Percentiles rank a stretch among this genome's conserved stretches.
Conservation (phyloP, 1,140 invertebrate species). For the Temnothorax nylanderi region DNA sequence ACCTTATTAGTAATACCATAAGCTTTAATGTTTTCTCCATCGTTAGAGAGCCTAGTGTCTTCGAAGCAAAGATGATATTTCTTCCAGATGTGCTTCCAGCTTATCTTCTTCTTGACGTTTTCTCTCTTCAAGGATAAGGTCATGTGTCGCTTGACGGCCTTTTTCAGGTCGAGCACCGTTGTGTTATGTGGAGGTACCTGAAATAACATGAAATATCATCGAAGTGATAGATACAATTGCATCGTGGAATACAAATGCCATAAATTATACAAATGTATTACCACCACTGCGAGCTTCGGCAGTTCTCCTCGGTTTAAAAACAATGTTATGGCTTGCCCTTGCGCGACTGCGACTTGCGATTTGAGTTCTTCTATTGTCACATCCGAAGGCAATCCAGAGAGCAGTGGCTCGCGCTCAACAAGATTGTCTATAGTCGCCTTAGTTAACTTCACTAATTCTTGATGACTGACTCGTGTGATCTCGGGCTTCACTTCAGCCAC, state of each 20-base stretch:
- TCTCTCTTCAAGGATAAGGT: constrained; percentile 80
- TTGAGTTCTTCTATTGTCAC: constrained; percentile 83
- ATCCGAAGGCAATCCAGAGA: constrained; percentile 79
- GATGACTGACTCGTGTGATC: constrained; percentile 66
- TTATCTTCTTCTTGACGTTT: constrained; percentile 80
- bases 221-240: neutral
- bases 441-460: constrained; percentile 81
- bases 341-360: constrained; percentile 82
- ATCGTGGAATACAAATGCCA: neutral
- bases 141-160: constrained; percentile 81
- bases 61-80: constrained; percentile 79
- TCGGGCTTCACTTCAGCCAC: neutral
- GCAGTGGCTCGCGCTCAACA: constrained; percentile 82
- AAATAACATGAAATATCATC: constrained; percentile 16
- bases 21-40: constrained; percentile 80
- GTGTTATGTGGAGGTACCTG: constrained; percentile 81
- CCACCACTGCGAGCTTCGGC: constrained; percentile 81
- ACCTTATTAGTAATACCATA: constrained; percentile 81
- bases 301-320: constrained; percentile 80
- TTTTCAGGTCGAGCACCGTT: constrained; percentile 82
- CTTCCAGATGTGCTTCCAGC: constrained; percentile 84
- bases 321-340: constrained; percentile 83
- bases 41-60: constrained; percentile 71
- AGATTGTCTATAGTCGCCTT: constrained; percentile 81
- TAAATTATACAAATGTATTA: constrained; percentile 62